Base-by-base conservation (phyloP, 2,888 invertebrate species). In the Sminthurides aquaticus region DNA sequence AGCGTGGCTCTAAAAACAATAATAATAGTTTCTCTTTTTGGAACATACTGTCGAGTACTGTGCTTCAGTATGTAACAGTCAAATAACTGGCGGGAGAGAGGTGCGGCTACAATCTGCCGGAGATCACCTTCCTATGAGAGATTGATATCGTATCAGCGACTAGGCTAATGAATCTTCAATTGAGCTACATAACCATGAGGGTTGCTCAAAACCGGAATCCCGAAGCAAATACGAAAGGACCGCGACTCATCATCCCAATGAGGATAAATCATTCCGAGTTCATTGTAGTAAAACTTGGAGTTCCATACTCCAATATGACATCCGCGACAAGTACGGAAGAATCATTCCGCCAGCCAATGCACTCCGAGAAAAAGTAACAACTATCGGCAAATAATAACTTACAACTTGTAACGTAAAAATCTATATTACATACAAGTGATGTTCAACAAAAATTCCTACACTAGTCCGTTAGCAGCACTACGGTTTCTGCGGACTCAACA, bases 401-500 rank as follows among this genome's bases (percentile, higher is more conserved):
- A 34, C 15, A 34, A 15, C 15, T 34, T 15, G 15, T 34, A 34
- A 5, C 15, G 15, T 11, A 11, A 15, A 15, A 11, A 15, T 11
- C 15, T 5, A 11, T 11, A 34, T 15, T 34, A 34, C 5, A 34
- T 34, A 34, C 52, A 52, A 20, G 15, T 52, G 52, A 52, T 52
- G 52, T 52, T 8, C 52, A 52, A 52, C 20, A 8, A 8, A 52
- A 34, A 34, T 11, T 11, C 15, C 43, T 11, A 34, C 43, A 34
- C 15, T 11, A 11, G 5, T 5, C 43, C 22, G 22, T 52, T 18
- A 15, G 52, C 20, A 5, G 18, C 52, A 22, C 52, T 52, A 15
- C 8, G 52, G 52, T 24, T 55, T 18, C 49, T 68, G 67, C 52
- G 67, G 67, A 62, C 58, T 71, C 56, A 71, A 62, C 62, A 65